Evolutionary conservation across 2,113 vertebrate genomes (phyloP).

Genomic region (Mionectes macconnelli): DNA sequence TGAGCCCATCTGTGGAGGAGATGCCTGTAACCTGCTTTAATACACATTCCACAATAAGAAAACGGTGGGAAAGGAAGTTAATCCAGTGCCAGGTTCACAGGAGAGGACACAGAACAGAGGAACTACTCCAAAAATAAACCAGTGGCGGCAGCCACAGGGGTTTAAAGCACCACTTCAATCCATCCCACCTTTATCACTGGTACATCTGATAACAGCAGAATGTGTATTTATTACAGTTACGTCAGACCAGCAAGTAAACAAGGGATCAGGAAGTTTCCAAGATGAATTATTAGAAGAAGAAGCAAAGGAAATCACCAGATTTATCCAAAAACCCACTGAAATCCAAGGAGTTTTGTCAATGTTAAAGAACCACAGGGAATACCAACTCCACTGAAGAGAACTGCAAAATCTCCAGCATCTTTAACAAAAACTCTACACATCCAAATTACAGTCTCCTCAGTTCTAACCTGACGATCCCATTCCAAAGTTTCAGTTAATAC

Average conservation of each 20-base stretch:
- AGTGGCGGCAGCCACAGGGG: not conserved
- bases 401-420: not conserved
- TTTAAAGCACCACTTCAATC: not conserved
- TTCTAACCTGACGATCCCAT: not conserved
- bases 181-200: not conserved
- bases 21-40: not conserved
- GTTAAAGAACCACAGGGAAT: not conserved
- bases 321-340: not conserved
- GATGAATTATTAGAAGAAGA: not conserved
- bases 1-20: conserved; percentile 23
- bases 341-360: not conserved
- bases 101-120: not conserved
- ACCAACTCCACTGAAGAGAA: not conserved
- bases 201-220: not conserved
- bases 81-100: not conserved
- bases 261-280: not conserved
- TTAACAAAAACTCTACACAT: not conserved
- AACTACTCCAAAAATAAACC: conserved; percentile 22
- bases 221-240: not conserved
- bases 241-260: not conserved
- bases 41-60: not conserved
- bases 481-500: not conserved
- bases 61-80: conserved; percentile 15
- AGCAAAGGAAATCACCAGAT: not conserved
- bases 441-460: not conserved